Evolutionary conservation across 1,140 invertebrate species (phyloP).

Genomic region (Manduca sexta): DNA sequence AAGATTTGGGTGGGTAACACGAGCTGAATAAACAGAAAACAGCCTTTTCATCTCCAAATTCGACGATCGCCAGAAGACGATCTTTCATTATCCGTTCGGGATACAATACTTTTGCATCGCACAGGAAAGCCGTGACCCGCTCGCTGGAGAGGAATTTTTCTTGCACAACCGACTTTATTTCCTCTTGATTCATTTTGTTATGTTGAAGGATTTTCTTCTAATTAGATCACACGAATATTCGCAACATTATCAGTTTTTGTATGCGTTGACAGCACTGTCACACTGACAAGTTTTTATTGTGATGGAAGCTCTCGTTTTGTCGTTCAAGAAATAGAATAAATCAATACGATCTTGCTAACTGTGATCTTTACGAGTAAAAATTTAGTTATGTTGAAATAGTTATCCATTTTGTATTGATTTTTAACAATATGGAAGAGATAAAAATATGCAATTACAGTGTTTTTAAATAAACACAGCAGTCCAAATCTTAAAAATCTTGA

Average conservation of each 20-base stretch:
- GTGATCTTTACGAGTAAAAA: no score
- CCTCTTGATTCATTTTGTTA: slow-evolving; percentile 63
- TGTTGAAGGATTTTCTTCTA: slow-evolving; percentile 17
- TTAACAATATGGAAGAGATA: no score
- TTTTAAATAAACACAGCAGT: no score
- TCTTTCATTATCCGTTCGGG: slow-evolving; percentile 63
- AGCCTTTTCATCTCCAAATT: slow-evolving; percentile 67
- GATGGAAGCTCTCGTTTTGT: not conserved
- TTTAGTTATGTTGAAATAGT: no score
- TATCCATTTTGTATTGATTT: no score
- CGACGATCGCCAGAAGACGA: slow-evolving; percentile 64
- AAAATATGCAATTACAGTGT: no score
- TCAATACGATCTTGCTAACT: no score
- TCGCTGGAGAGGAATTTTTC: slow-evolving; percentile 78
- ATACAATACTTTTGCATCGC: slow-evolving; percentile 61
- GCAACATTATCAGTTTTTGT: not conserved
- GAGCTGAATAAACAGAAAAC: slow-evolving; percentile 67
- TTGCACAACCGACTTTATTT: slow-evolving; percentile 71
- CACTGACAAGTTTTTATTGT: no score
- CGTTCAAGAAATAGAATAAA: no score
- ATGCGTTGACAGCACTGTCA: not conserved
- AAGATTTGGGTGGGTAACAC: slow-evolving; percentile 75
- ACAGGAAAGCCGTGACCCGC: slow-evolving; percentile 66
- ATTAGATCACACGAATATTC: slow-evolving; percentile 1
- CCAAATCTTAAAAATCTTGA: no score